A percentile compares a stretch with the other conserved stretches of the same genome.
These are phyloP conservation scores for Eulithis prunata DNA, from an alignment of 2,888 invertebrate species.

Conservation along the genomic window DNA sequence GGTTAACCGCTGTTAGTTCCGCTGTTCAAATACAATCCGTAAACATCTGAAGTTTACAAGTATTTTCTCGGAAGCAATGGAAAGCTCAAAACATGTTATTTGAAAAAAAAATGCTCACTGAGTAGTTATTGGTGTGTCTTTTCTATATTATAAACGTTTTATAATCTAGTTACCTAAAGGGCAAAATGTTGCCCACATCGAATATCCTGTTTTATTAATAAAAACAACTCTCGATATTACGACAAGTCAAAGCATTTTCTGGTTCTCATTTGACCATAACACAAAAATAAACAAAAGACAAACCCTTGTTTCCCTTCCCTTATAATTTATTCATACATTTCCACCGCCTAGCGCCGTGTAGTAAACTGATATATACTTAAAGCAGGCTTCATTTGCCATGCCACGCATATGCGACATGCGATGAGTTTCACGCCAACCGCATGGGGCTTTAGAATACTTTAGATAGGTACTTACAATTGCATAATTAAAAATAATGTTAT, in stretches of 20 bases:
- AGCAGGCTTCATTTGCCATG: constrained; percentile 12
- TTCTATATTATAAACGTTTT: too few relatives aligned
- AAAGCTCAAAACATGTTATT: constrained; percentile 29
- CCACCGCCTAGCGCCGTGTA: neutral
- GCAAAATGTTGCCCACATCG: too few relatives aligned
- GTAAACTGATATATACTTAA: constrained; percentile 2
- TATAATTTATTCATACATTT: constrained; percentile 23
- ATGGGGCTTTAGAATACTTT: constrained; percentile 4
- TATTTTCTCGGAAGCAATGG: constrained; percentile 21
- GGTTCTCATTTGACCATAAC: constrained; percentile 14
- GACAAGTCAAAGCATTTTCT: neutral
- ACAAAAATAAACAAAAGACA: constrained; percentile 18
- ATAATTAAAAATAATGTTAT: constrained; percentile 18
- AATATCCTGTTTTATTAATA: too few relatives aligned
- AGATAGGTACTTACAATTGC: constrained; percentile 9
- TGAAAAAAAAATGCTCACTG: neutral
- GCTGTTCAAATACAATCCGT: constrained; percentile 29
- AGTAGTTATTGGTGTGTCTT: neutral
- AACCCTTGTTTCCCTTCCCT: constrained; percentile 10
- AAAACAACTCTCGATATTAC: too few relatives aligned
- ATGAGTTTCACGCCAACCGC: constrained; percentile 22
- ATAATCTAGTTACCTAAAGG: too few relatives aligned
- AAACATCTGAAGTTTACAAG: constrained; percentile 27
- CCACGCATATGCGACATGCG: constrained; percentile 15
- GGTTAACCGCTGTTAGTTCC: constrained; percentile 25